Conservation (phyloP, 2,113 vertebrate genomes). For the Ceratotherium simum region DNA sequence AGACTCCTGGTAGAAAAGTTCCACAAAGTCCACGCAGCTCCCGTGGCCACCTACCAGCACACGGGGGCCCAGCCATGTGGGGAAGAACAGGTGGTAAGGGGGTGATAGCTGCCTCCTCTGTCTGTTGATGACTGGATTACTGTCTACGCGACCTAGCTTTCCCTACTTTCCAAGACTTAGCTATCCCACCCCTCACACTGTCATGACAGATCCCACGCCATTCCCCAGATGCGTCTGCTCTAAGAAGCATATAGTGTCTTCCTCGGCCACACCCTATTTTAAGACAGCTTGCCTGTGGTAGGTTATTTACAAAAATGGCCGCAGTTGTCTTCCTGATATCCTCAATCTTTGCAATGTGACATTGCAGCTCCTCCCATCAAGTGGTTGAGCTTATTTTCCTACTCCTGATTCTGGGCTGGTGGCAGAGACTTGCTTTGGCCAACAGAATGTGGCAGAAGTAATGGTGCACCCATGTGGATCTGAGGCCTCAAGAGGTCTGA, state of each 20-base stretch:
- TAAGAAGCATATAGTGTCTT: rapidly evolving
- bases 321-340: too few relatives aligned
- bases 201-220: background rate
- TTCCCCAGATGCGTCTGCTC: background rate
- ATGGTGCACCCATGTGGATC: rapidly evolving
- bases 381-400: background rate
- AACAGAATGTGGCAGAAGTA: background rate
- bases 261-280: background rate
- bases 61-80: slow-evolving; percentile 51
- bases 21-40: background rate
- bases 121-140: background rate
- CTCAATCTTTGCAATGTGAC: background rate
- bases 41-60: background rate
- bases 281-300: background rate
- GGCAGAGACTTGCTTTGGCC: background rate
- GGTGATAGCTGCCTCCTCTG: background rate
- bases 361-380: background rate
- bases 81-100: background rate
- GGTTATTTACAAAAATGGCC: background rate
- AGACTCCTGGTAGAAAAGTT: slow-evolving; percentile 61
- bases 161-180: background rate
- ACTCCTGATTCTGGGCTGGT: background rate
- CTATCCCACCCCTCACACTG: background rate
- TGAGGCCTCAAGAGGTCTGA: background rate
- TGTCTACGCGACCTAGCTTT: too few relatives aligned